Evolutionary conservation across 2,888 invertebrate genomes (phyloP).

Genomic region (Sphaeridia pumilis): DNA sequence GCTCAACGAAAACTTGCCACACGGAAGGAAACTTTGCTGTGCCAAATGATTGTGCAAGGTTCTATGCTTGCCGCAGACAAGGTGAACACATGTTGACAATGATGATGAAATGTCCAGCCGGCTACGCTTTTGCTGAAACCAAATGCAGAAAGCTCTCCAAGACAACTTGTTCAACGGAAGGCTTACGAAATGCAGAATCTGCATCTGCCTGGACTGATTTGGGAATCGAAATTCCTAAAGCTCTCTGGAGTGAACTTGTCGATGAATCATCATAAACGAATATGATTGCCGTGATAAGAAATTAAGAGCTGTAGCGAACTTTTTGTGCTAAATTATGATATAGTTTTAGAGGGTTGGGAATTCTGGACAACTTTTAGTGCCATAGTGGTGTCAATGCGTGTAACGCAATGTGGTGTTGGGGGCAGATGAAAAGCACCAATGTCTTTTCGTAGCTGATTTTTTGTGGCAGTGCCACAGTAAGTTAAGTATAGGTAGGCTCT

Average conservation of each 20-base stretch:
- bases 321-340: too few relatives aligned
- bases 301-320: too few relatives aligned
- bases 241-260: not conserved
- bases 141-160: conserved; percentile 8
- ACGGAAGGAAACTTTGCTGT: conserved; percentile 18
- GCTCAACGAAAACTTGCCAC: conserved; percentile 17
- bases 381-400: too few relatives aligned
- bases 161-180: conserved; percentile 1
- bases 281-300: too few relatives aligned
- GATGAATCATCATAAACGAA: not conserved
- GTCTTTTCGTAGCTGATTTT: too few relatives aligned
- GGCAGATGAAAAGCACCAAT: too few relatives aligned
- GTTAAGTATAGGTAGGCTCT: too few relatives aligned
- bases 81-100: conserved; percentile 9
- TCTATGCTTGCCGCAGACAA: conserved; percentile 15
- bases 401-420: too few relatives aligned
- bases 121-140: conserved; percentile 16
- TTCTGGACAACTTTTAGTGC: too few relatives aligned
- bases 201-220: not conserved
- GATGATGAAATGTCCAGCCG: conserved; percentile 21
- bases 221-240: conserved; percentile 1
- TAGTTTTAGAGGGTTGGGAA: too few relatives aligned
- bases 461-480: too few relatives aligned
- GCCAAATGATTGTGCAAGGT: conserved; percentile 18
- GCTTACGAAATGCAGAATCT: not conserved